phyloP scores from a whole-genome alignment of 2,113 vertebrate genomes.

The Colinus virginianus region DNA sequence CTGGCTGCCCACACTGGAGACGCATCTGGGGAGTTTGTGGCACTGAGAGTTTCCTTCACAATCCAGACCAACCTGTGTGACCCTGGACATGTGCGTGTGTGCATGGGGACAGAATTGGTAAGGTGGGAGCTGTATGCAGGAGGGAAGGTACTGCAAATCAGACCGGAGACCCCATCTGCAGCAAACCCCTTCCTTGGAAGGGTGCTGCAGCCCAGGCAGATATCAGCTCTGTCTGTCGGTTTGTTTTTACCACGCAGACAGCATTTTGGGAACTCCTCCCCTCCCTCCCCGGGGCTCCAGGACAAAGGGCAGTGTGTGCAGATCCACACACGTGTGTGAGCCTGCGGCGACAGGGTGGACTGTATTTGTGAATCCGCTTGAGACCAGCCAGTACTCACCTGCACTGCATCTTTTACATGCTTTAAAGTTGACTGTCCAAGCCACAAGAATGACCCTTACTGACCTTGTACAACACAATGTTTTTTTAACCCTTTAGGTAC shows the following conservation, averaged over 20 bases:
- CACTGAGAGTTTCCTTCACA: constrained; percentile 74
- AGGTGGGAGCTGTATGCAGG: neutral
- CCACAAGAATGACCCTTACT: constrained; percentile 85
- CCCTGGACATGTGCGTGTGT: neutral
- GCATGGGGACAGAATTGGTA: fast-evolving
- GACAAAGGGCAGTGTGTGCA: fast-evolving
- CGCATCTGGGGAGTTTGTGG: constrained; percentile 35
- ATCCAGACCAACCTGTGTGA: constrained; percentile 81
- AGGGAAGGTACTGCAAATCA: neutral
- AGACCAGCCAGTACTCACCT: constrained; percentile 93
- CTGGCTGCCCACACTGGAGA: constrained; percentile 51
- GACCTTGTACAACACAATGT: constrained; percentile 73
- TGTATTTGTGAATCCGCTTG: constrained; percentile 81
- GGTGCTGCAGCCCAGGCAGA: neutral
- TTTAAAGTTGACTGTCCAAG: constrained; percentile 82
- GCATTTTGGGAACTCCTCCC: neutral
- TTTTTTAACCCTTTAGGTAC: constrained; percentile 81
- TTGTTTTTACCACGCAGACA: neutral
- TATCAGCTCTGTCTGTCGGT: neutral
- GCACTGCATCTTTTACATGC: constrained; percentile 73
- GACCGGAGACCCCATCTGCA: neutral
- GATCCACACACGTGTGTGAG: neutral
- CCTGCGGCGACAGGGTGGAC: constrained; percentile 82
- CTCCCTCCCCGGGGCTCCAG: neutral
- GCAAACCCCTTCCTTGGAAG: neutral